phyloP scores from a whole-genome alignment of 2,888 invertebrate species.

The Folsomia manolachei region DNA sequence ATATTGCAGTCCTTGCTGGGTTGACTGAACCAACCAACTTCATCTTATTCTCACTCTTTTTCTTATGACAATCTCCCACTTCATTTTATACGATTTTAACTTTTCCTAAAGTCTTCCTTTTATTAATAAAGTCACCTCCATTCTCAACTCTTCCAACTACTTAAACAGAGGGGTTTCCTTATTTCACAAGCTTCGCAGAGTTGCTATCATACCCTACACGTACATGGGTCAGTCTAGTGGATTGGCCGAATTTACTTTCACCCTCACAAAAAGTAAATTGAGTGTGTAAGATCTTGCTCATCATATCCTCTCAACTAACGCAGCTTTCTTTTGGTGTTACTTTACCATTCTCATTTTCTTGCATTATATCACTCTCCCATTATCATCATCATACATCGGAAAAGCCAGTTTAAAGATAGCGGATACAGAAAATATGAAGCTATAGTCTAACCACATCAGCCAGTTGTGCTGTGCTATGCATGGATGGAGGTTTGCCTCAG shows the following conservation, averaged over 20 bases:
- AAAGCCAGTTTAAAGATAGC: constrained; percentile 1
- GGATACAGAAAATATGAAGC: background rate
- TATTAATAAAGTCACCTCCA: too few species aligned
- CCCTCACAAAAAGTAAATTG: background rate
- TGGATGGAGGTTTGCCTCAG: too few species aligned
- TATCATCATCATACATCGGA: constrained; percentile 22
- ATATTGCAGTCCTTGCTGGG: constrained; percentile 37
- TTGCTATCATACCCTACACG: too few species aligned
- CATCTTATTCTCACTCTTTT: background rate
- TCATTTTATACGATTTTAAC: too few species aligned
- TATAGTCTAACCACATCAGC: background rate
- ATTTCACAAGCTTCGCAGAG: too few species aligned
- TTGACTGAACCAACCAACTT: constrained; percentile 7
- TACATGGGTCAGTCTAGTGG: background rate
- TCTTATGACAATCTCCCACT: background rate
- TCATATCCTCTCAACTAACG: background rate
- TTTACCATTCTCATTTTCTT: constrained; percentile 20
- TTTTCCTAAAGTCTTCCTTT: too few species aligned
- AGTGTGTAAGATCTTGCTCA: background rate
- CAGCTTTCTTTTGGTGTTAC: constrained; percentile 12
- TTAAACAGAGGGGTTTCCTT: too few species aligned
- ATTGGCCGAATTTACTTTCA: background rate
- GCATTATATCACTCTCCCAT: constrained; percentile 23
- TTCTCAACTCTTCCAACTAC: too few species aligned
- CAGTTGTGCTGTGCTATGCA: too few species aligned